Evolutionary conservation across 2,113 vertebrate species (phyloP), one percentile per base, ranked within the genome.

Genomic region (Tetrax tetrax): DNA sequence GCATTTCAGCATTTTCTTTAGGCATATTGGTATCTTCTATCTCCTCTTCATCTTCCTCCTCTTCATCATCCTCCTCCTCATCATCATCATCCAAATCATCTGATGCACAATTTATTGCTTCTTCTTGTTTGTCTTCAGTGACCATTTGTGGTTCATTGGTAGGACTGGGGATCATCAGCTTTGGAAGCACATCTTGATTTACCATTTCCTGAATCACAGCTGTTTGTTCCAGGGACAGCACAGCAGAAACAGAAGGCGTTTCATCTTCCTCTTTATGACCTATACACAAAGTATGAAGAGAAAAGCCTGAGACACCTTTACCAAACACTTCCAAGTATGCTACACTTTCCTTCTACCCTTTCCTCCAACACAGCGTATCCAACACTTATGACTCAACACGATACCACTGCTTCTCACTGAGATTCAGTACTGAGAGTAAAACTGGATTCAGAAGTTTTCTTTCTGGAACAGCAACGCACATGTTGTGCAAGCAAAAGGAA

Each of bases 231-330:
- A 97, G 75, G 56, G 98, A 97, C 66, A 97, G 92, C 4, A 93
- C 97, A 14, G 96, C 88, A 23, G 98, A 97, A 57, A 96, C 97
- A 23, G 97, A 97, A 71, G 97, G 96, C 0, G 79, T 90, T 93
- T 97, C 97, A 15, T 98, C 98, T 29, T 98, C 97, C 72, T 98
- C 96, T 96, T 98, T 98, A 69, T 98, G 95, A 96, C 96, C 99
- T 99, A 78, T 37, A 97, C 56, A 89, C 47, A 89, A 90, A 74
- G 69, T 47, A 85, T 24, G 78, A 59, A 57, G 75, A 88, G 23
- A 47, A 79, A 89, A 48, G 24, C 82, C 54, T 92, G 54, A 77
- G 17, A 16, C 20, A 27, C 19, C 74, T 65, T 57, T 54, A 82
- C 7, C 33, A 35, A 82, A 68, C 17, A 4, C 41, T 53, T 54